Base-by-base conservation (phyloP, 2,113 vertebrate species). In the Sander vitreus region DNA sequence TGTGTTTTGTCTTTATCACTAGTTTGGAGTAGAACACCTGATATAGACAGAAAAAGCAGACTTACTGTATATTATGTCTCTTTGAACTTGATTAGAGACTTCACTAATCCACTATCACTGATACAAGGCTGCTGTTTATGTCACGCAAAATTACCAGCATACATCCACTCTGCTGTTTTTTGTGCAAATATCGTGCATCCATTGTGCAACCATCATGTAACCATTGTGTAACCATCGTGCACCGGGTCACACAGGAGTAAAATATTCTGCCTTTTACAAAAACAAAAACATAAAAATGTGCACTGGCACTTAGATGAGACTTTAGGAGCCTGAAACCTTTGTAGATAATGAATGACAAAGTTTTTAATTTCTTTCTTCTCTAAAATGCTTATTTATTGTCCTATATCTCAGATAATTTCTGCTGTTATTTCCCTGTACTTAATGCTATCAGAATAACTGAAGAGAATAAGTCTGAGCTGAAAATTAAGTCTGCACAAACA, bases 1-100 rank as follows among this genome's bases (percentile, higher is more conserved):
- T 54, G 50, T 47, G n/a, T 53, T 64, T 88, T 74, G 39, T 63
- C 51, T 68, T 71, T 3, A 27, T 30, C 18, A 59, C 30, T 80
- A 51, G 23, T 77, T 83, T 33, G 45, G 62, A 14, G 1, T 62
- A 63, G 70, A 73, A 78, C 63, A 65, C 36, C 39, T 5, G 36
- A 63, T 25, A n/a, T 0, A 30, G 3, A 69, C 19, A 60, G 30
- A 70, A 67, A 59, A 67, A 6, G 19, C 7, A 53, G 11, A 50
- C 39, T 39, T 10, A 39, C 9, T 25, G 7, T 33, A 59, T 55
- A 51, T 27, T n/a, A 50, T 30, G 39, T 10, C 25, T 63, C 43
- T 64, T 73, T 76, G 4, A 21, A 45, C 21, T 39, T 2, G 3
- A 71, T 68, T 19, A 23, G 19, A 53, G 73, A 36, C 50, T 50